Conservation (phyloP, 2,888 invertebrate species). For the Noctua comes region DNA sequence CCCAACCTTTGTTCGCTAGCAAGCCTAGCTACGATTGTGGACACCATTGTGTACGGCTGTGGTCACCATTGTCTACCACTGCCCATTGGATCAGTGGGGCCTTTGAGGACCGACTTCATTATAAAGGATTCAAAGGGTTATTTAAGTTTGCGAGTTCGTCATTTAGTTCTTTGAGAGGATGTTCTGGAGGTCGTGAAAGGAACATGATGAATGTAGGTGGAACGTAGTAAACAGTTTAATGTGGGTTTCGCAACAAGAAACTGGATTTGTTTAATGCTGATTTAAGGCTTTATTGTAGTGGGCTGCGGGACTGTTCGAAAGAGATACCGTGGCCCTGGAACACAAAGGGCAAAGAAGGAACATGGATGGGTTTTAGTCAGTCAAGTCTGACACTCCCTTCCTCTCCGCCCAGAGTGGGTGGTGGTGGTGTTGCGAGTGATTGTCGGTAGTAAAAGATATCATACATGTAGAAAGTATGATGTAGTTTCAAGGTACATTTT, state of each 20-base stretch:
- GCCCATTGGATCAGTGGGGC: constrained; percentile 39
- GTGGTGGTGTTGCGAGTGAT: no score
- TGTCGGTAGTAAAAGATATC: no score
- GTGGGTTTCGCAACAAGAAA: background rate
- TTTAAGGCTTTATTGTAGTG: no score
- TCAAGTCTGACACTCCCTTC: no score
- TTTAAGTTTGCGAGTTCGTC: constrained; percentile 36
- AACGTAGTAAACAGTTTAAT: constrained; percentile 1
- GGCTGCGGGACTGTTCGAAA: no score
- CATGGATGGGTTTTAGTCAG: no score
- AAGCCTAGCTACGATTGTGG: constrained; percentile 33
- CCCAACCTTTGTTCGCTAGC: constrained; percentile 38
- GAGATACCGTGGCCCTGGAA: no score
- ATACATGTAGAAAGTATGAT: no score
- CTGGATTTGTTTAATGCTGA: no score
- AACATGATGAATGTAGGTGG: background rate
- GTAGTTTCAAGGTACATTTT: no score
- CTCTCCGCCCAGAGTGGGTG: no score
- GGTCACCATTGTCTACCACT: constrained; percentile 33
- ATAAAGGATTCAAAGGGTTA: constrained; percentile 39
- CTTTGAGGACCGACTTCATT: constrained; percentile 30
- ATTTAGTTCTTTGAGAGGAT: constrained; percentile 19
- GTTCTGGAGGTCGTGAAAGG: constrained; percentile 22
- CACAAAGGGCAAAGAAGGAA: no score
- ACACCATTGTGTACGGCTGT: constrained; percentile 32